A percentile compares a stretch with the other conserved stretches of the same genome.
Evolutionary conservation across 2,113 vertebrate genomes (phyloP).

Genomic region (Bujurquina vittata): DNA sequence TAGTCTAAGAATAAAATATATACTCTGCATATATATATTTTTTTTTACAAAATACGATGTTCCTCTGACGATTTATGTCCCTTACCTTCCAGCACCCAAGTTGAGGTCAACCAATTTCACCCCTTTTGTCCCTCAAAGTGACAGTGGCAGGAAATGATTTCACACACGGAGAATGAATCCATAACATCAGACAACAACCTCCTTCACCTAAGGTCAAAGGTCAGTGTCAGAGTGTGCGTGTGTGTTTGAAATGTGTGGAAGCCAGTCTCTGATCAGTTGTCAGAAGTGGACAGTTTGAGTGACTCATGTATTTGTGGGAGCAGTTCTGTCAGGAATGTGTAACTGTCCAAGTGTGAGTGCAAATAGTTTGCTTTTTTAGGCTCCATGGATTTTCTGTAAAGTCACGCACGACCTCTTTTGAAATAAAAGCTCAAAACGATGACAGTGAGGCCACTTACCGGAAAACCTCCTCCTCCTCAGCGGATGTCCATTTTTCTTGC

Average conservation of each 20-base stretch:
- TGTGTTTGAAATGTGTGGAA: conserved; percentile 53
- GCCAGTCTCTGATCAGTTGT: conserved; percentile 66
- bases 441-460: conserved; percentile 21
- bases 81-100: conserved; percentile 19
- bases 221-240: conserved; percentile 41
- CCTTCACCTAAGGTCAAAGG: conserved; percentile 60
- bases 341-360: conserved; percentile 3
- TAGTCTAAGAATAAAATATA: background rate
- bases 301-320: conserved; percentile 34
- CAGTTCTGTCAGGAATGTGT: conserved; percentile 40
- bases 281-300: conserved; percentile 57
- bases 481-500: background rate
- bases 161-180: conserved; percentile 65
- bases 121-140: conserved; percentile 36
- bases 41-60: background rate
- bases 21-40: background rate
- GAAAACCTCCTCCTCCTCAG: conserved; percentile 12
- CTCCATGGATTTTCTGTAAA: conserved; percentile 36
- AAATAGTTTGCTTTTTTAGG: conserved; percentile 16
- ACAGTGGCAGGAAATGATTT: conserved; percentile 71
- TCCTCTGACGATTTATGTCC: background rate
- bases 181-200: conserved; percentile 52
- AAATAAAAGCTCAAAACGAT: conserved; percentile 37
- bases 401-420: conserved; percentile 41
- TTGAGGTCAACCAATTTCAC: conserved; percentile 46